Base-by-base conservation (phyloP, 2,113 vertebrate species). In the Nycticebus coucang region DNA sequence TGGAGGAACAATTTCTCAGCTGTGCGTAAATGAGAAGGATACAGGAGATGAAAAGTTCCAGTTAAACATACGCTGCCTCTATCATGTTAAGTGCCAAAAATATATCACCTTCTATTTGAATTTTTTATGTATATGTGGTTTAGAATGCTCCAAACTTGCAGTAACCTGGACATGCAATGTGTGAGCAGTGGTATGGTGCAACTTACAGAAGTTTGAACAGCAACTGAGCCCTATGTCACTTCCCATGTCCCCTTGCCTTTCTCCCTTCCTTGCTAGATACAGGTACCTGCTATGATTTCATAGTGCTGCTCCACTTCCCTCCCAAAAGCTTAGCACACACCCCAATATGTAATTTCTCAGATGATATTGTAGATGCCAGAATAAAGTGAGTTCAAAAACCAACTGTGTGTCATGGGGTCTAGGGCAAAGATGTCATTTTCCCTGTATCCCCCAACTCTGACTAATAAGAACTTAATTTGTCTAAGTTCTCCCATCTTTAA, bases 401-500 rank as follows among this genome's bases (percentile, higher is more conserved):
- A 81, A 0, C 53, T 69, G 30, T 81, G 50, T 68, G 50, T 84
- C 4, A 0, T 35, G 79, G 37, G 57, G 13, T 28, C 5, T 21
- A 72, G 9, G 35, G 35, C 72, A 78, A 81, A 59, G 15, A 71
- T 66, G 92, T 66, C 19, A 1, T 82, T 59, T 69, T 91, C 66
- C 35, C 60, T 94, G 94, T 83, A 53, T 33, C 66, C 79, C 57
- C 7, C 24, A 78, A 30, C 66, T 94, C 50, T 89, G 87, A 66
- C 53, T 59, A 86, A 83, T 19, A 88, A 57, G 14, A 79, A 72
- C 30, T 69, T 13, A 95, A n/a, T 87, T 82, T 28, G 68, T 91
- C 86, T 81, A 55, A 75, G 6, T 69, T 90, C 55, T 80, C 59
- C 59, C 45, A 41, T 50, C 33, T 89, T 94, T 93, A 93, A 93